Conservation (phyloP, 2,888 invertebrate species). For the Eueremaeus valkanovi region DNA sequence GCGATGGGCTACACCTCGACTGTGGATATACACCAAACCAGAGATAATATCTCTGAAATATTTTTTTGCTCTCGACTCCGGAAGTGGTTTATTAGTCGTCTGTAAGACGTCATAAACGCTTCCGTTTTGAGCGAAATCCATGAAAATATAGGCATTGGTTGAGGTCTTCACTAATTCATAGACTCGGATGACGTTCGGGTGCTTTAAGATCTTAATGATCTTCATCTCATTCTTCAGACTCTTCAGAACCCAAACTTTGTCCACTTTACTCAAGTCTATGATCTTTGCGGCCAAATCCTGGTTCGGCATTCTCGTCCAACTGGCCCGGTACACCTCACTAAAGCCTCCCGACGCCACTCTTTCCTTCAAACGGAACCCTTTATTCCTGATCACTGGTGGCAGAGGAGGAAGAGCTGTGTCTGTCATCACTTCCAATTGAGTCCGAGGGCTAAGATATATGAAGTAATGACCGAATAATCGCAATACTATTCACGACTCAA, state of each 20-base stretch:
- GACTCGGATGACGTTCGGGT: neutral
- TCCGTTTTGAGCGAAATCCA: neutral
- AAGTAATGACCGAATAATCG: too few species aligned
- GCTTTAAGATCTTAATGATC: neutral
- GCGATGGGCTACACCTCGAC: neutral
- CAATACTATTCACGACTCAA: too few species aligned
- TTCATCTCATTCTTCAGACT: conserved; percentile 5
- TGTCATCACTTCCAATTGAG: neutral
- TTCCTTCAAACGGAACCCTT: neutral
- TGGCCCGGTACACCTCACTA: neutral
- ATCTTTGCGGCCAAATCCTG: neutral
- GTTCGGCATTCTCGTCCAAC: neutral
- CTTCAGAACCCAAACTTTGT: neutral
- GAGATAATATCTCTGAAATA: neutral
- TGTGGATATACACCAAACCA: neutral
- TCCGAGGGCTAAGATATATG: too few species aligned
- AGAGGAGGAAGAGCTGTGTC: neutral
- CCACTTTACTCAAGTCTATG: neutral
- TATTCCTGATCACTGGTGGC: neutral
- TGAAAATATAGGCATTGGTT: neutral
- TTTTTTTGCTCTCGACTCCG: neutral
- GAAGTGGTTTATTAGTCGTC: neutral
- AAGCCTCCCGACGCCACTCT: neutral
- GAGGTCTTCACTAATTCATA: neutral
- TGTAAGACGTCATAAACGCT: neutral